These are phyloP conservation scores for Clupea harengus DNA, from an alignment of 2,113 vertebrate genomes.

Conservation along the genomic window DNA sequence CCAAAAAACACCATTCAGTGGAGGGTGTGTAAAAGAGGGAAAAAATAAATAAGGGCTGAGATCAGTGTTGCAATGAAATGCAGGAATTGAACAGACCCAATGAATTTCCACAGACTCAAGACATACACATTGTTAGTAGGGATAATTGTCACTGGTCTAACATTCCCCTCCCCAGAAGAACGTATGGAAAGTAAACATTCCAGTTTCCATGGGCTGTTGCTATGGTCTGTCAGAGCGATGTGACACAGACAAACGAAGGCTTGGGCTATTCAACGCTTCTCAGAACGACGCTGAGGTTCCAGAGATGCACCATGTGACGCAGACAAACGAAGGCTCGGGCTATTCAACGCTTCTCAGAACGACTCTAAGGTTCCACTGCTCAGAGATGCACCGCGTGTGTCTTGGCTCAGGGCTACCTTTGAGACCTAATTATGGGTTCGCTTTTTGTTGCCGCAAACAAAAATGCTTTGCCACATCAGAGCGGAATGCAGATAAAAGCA, in stretches of 20 bases:
- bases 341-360: neutral
- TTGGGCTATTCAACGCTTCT: neutral
- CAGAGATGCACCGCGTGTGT: neutral
- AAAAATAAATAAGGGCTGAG: neutral
- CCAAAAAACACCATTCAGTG: neutral
- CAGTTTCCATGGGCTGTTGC: neutral
- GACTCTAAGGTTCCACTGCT: neutral
- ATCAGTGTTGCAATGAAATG: neutral
- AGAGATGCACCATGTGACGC: neutral
- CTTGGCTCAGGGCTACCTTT: conserved; percentile 34
- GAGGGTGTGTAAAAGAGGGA: neutral
- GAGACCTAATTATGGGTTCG: conserved; percentile 64
- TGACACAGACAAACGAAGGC: neutral
- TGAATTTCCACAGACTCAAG: neutral
- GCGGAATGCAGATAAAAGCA: conserved; percentile 32
- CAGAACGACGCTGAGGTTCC: neutral
- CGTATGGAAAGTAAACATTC: conserved; percentile 6
- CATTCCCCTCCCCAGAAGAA: neutral
- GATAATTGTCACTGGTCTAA: neutral
- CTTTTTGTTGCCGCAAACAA: conserved; percentile 60
- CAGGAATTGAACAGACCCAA: neutral
- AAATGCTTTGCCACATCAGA: conserved; percentile 64
- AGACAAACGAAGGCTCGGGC: neutral
- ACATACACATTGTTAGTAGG: neutral
- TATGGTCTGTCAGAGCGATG: neutral